Evolutionary conservation across 1,140 invertebrate species (phyloP), one percentile per base, ranked within the genome.

Genomic region (Geopemphigus sp.): DNA sequence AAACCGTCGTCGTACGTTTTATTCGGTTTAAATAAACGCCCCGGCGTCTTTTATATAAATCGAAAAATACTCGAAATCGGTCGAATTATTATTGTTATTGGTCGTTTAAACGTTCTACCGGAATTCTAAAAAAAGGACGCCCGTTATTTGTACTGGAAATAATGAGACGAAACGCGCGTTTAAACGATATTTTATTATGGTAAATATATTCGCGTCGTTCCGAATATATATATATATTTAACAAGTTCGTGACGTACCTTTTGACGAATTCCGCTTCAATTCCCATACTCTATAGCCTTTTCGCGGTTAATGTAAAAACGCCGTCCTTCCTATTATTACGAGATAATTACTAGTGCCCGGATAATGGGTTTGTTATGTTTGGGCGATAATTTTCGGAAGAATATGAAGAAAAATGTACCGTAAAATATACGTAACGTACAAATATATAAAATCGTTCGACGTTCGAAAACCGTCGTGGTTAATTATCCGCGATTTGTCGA

Each of bases 291-390:
- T 64, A 32, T 39, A 64, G 29, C 26, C 19, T 64, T 64, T 66
- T 39, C 19, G 19, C 19, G n/a, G 63, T 68, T 68, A 68, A 68
- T 68, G 39, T 24, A 68, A 68, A 68, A 47, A 12, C 39, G 47
- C 12, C 64, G 22, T 64, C 29, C 29, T n/a, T n/a, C n/a, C n/a
- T n/a, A 14, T 39, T 64, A n/a, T 32, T 32, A 64, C 29, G n/a
- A 64, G 19, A 68, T 68, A 68, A 68, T 68, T 68, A 47, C 39
- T 11, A 68, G 12, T 47, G 11, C 32, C 22, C 32, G n/a, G 39
- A 39, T 66, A 66, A 68, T 24, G 64, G 39, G 22, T 50, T 68
- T 24, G n/a, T 47, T 50, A 22, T 47, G 39, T 68, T 68, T 24
- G 12, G 14, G 39, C n/a, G 8, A 68, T 68, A 24, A 68, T 68